A percentile compares a stretch with the other conserved stretches of the same genome.
Conservation (phyloP, 2,797 vertebrate genomes). For the Periparus ater region DNA sequence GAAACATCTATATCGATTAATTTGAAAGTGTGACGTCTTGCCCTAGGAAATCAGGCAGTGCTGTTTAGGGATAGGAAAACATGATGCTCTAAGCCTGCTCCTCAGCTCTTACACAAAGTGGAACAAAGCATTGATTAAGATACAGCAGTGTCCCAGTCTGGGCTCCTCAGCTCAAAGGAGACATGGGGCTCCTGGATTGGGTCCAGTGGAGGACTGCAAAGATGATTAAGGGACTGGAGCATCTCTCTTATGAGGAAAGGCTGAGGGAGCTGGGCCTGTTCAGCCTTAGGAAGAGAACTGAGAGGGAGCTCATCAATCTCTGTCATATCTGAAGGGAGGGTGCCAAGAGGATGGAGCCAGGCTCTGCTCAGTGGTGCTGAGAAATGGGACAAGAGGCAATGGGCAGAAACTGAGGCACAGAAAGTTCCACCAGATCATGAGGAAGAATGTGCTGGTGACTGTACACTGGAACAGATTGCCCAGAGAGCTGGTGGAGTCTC, state of each 20-base stretch:
- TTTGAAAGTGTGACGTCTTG: background rate
- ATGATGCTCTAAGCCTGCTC: background rate
- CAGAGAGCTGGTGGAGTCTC: background rate
- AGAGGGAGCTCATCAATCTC: fast-evolving
- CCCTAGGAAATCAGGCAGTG: background rate
- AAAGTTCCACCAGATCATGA: background rate
- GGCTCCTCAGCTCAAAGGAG: background rate
- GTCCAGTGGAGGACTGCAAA: background rate
- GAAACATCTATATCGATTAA: constrained; percentile 44
- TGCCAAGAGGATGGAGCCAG: background rate
- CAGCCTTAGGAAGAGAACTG: background rate
- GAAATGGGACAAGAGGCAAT: background rate
- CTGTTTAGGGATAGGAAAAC: background rate
- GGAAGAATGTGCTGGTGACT: background rate
- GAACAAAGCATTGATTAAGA: background rate
- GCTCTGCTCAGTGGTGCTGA: fast-evolving
- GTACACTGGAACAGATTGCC: fast-evolving
- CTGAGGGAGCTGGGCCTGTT: background rate
- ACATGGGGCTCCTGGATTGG: fast-evolving
- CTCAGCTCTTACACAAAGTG: background rate
- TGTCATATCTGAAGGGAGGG: background rate
- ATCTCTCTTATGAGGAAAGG: background rate
- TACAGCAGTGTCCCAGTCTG: background rate
- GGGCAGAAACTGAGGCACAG: background rate
- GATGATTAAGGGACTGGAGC: background rate